A percentile compares a stretch with the other conserved stretches of the same genome.
phyloP scores from a whole-genome alignment of 1,140 invertebrate species.

The Leptoteleia sp. region DNA sequence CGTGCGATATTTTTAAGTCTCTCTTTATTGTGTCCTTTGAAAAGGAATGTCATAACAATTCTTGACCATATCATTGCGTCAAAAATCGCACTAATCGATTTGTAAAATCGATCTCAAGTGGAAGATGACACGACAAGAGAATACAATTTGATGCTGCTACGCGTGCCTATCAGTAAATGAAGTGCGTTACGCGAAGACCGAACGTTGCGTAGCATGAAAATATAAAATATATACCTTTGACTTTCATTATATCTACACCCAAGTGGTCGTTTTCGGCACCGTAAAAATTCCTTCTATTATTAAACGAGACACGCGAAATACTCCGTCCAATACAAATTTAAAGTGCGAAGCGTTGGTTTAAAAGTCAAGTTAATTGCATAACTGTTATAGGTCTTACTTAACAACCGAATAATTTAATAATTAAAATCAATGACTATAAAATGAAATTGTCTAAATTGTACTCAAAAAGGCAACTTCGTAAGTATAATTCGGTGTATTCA shows the following conservation, averaged over 20 bases:
- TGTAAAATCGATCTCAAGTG: slow-evolving; percentile 52
- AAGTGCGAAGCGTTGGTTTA: slow-evolving; percentile 9
- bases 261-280: slow-evolving; percentile 52
- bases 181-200: slow-evolving; percentile 73
- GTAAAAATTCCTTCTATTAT: slow-evolving; percentile 60
- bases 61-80: slow-evolving; percentile 60
- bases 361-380: background rate
- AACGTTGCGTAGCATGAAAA: slow-evolving; percentile 73
- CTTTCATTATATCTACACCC: slow-evolving; percentile 52
- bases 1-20: slow-evolving; percentile 1
- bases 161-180: slow-evolving; percentile 76
- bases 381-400: too few species aligned
- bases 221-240: slow-evolving; percentile 43
- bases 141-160: slow-evolving; percentile 59
- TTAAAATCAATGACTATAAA: too few species aligned
- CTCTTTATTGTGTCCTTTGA: slow-evolving; percentile 18
- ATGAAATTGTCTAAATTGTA: too few species aligned
- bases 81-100: slow-evolving; percentile 63
- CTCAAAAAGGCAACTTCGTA: too few species aligned
- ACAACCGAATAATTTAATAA: too few species aligned
- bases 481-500: too few species aligned
- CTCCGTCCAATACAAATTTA: slow-evolving; percentile 11
- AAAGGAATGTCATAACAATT: slow-evolving; percentile 51
- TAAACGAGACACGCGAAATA: slow-evolving; percentile 30
- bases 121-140: slow-evolving; percentile 62